Evolutionary conservation across 2,888 invertebrate species (phyloP).

Genomic region (Gastracanthus pulcherrimus): DNA sequence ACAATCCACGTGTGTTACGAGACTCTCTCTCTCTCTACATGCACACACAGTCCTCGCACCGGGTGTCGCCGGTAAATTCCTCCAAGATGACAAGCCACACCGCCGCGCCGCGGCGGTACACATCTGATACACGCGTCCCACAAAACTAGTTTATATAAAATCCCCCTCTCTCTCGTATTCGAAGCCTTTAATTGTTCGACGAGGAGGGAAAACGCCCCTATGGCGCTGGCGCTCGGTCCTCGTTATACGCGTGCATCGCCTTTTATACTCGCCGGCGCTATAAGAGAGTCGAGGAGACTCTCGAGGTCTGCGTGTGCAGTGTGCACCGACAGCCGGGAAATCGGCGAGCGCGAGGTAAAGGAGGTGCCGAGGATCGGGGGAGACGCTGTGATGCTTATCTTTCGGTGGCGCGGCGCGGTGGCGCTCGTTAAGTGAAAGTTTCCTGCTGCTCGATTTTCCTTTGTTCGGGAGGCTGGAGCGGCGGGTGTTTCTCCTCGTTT

Average conservation of each 20-base stretch:
- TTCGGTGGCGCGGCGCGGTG: too few species aligned
- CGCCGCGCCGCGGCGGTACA: conserved; percentile 53
- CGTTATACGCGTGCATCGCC: neutral
- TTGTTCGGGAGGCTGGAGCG: neutral
- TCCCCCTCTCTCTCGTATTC: neutral
- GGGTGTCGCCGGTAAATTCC: conserved; percentile 71
- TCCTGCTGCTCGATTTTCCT: conserved; percentile 14
- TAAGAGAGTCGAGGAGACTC: too few species aligned
- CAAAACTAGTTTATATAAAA: conserved; percentile 35
- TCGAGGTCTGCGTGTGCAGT: too few species aligned
- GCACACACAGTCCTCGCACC: neutral
- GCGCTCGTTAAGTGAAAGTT: conserved; percentile 42
- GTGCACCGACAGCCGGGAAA: neutral
- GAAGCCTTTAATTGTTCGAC: conserved; percentile 28
- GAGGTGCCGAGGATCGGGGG: neutral
- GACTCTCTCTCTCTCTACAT: too few species aligned
- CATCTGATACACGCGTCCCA: conserved; percentile 64
- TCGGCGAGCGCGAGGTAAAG: neutral
- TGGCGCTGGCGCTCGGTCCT: too few species aligned
- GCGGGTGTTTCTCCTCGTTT: too few species aligned
- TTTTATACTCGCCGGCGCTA: too few species aligned
- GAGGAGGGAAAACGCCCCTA: conserved; percentile 35
- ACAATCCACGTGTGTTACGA: too few species aligned
- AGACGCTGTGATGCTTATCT: conserved; percentile 23
- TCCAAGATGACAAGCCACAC: conserved; percentile 74